Evolutionary conservation across 1,140 invertebrate genomes (phyloP), one percentile per base, ranked within the genome.

Genomic region (Leptestheria dahalacensis): DNA sequence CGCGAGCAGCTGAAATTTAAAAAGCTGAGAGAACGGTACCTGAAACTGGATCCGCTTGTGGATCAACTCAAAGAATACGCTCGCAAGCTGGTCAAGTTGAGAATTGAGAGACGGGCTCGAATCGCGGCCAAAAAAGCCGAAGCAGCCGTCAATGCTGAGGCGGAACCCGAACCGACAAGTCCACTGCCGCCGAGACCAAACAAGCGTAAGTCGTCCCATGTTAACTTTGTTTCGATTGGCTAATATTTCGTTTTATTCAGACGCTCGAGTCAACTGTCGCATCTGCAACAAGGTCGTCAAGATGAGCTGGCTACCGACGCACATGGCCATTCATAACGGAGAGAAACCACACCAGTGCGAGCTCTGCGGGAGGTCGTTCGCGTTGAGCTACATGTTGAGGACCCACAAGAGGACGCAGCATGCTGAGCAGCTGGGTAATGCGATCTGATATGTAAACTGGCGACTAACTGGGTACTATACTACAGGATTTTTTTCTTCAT

Each of bases 341-440:
- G 74, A 79, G 41, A 81, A 80, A 62, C 79, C 79, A 0, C 82
- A 76, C 52, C 69, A 72, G 47, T 82, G 80, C 62, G 70, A 79
- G 2, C 69, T 80, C 2, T 83, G 80, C 62, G 65, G 73, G 6
- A 81, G 81, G 65, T 71, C 71, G 50, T 82, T 82, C 20, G 53
- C 33, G 10, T 11, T 55, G 6, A 41, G 63, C 4, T 69, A 68
- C 49, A 67, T 66, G n/a, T 54, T 69, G 2, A 60, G 58, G n/a
- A 62, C 63, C 2, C 68, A 70, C 51, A 54, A 49, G 18, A 58
- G 64, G 15, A 66, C 64, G 6, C 68, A 70, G 54, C 58, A 62
- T 21, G 65, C 62, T 3, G 46, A 55, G 12, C 68, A 66, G 58
- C 62, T 62, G 10, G 65, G 64, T 48, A 62, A n/a, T n/a, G n/a